A percentile compares a stretch with the other conserved stretches of the same genome.
Conservation (phyloP, 2,797 vertebrate species). For the Cirrhinus mrigala region DNA sequence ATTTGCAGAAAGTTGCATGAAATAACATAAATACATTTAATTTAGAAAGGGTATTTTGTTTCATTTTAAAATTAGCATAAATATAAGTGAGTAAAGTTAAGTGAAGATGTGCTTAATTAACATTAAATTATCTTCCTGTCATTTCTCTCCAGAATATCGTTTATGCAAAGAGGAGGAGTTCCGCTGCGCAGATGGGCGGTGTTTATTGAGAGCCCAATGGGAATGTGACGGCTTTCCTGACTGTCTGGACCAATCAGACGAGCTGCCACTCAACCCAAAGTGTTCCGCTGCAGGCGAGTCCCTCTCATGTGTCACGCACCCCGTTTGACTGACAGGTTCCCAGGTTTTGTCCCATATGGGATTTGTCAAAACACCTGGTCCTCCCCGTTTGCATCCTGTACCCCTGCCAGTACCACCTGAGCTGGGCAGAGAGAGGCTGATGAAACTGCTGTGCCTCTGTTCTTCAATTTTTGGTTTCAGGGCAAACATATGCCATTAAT, state of each 20-base stretch:
- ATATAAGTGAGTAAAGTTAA: background rate
- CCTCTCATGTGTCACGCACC: slow-evolving; percentile 7
- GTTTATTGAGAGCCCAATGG: slow-evolving; percentile 84
- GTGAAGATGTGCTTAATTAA: background rate
- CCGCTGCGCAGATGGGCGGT: slow-evolving; percentile 83
- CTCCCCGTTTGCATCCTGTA: background rate
- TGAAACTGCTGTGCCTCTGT: background rate
- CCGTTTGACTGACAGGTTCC: slow-evolving; percentile 44
- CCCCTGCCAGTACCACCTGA: slow-evolving; percentile 21
- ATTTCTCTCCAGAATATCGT: slow-evolving; percentile 75
- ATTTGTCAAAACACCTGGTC: slow-evolving; percentile 50
- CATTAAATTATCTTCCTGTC: background rate
- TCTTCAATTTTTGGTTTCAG: slow-evolving; percentile 24
- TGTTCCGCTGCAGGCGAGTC: slow-evolving; percentile 82
- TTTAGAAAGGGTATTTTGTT: background rate
- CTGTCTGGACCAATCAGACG: slow-evolving; percentile 86
- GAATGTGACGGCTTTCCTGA: slow-evolving; percentile 88
- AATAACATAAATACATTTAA: background rate
- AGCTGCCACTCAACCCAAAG: slow-evolving; percentile 83
- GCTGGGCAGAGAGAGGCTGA: slow-evolving; percentile 16
- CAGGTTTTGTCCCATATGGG: slow-evolving; percentile 38
- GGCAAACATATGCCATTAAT: slow-evolving; percentile 45
- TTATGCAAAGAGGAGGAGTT: slow-evolving; percentile 82
- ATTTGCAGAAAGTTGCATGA: background rate
- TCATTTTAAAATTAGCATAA: background rate